phyloP scores from a whole-genome alignment of 2,888 invertebrate species.

The Laothoe populi region DNA sequence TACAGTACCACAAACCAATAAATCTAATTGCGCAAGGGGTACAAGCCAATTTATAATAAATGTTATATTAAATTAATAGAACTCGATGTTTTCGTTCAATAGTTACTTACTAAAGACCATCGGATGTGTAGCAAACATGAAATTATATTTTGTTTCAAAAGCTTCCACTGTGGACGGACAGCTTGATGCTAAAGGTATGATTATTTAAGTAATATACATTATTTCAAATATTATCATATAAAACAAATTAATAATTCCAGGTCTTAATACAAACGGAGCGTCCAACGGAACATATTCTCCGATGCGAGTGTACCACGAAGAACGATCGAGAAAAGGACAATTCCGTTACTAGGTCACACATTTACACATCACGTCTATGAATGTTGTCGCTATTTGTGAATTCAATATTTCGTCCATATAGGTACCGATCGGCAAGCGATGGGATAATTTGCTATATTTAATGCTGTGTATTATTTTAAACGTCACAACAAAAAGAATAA shows the following conservation, averaged over 20 bases:
- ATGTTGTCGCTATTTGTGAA: not conserved
- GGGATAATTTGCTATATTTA: too few relatives aligned
- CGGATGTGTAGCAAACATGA: not conserved
- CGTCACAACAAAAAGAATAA: too few relatives aligned
- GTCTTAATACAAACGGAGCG: slow-evolving; percentile 85
- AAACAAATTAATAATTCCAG: slow-evolving; percentile 57
- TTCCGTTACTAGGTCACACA: slow-evolving; percentile 88
- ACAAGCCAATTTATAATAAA: too few relatives aligned
- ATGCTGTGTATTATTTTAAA: too few relatives aligned
- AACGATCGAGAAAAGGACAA: slow-evolving; percentile 91
- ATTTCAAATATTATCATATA: not conserved
- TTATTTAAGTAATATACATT: not conserved
- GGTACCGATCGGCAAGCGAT: too few relatives aligned
- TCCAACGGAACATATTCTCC: slow-evolving; percentile 91
- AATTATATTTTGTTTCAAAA: slow-evolving; percentile 51
- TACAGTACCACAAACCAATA: too few relatives aligned
- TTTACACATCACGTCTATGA: not conserved
- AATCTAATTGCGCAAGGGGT: too few relatives aligned
- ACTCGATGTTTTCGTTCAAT: not conserved
- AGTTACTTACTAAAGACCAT: not conserved
- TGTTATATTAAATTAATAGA: too few relatives aligned
- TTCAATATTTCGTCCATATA: not conserved
- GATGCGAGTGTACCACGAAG: slow-evolving; percentile 92
- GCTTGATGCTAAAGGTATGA: slow-evolving; percentile 74
- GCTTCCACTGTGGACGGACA: slow-evolving; percentile 82